These are phyloP conservation scores for Lacerta agilis DNA, from an alignment of 2,797 vertebrate species.

Conservation along the genomic window DNA sequence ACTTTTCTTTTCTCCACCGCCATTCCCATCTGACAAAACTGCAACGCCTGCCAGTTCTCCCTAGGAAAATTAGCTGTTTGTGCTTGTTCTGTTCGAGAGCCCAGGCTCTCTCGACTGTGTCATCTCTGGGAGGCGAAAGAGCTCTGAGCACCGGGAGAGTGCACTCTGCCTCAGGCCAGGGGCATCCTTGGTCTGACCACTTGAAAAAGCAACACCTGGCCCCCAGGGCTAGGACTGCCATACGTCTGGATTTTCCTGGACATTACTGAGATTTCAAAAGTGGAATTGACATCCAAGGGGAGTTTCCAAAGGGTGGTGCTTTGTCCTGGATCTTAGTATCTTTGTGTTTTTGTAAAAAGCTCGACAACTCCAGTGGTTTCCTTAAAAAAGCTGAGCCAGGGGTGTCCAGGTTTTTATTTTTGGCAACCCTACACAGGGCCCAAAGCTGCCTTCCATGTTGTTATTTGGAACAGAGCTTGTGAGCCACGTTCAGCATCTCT, in stretches of 20 bases:
- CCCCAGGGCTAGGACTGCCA: no score
- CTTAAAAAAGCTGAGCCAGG: no score
- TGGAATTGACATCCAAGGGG: no score
- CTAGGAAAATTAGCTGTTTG: constrained; percentile 31
- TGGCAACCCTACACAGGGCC: no score
- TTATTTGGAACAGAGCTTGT: constrained; percentile 1
- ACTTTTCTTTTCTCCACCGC: constrained; percentile 76
- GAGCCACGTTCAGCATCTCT: not conserved
- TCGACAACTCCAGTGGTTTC: no score
- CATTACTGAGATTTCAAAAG: no score
- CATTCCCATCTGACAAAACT: constrained; percentile 77
- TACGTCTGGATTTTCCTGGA: no score
- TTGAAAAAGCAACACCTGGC: not conserved
- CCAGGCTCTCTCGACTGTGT: constrained; percentile 42
- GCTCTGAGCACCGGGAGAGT: constrained; percentile 14
- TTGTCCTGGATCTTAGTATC: no score
- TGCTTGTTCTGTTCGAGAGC: constrained; percentile 52
- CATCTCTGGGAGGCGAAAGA: constrained; percentile 24
- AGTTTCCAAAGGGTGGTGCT: no score
- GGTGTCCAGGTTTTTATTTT: no score
- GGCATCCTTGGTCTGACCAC: not conserved
- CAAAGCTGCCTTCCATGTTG: constrained; percentile 28
- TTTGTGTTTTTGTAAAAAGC: no score
- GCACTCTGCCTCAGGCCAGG: not conserved
- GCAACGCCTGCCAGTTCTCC: constrained; percentile 70